phyloP scores from a whole-genome alignment of 1,140 invertebrate genomes.

The Bombyx mori region ASM3026992v2 NC_085129.1:12302001-12302500 shows the following conservation, averaged over 20 bases:
- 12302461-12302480: not conserved
- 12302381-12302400: slow-evolving; percentile 38
- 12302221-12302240: too few relatives aligned
- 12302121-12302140: not conserved
- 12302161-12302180: too few relatives aligned
- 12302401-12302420: slow-evolving; percentile 32
- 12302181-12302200: slow-evolving; percentile 9
- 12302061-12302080: slow-evolving; percentile 5
- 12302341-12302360: too few relatives aligned
- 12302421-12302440: slow-evolving; percentile 24
- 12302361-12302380: slow-evolving; percentile 22
- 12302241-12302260: slow-evolving; percentile 3
- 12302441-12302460: slow-evolving; percentile 35
- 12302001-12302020: too few relatives aligned
- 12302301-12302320: slow-evolving; percentile 7
- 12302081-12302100: slow-evolving; percentile 3
- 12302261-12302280: slow-evolving; percentile 5
- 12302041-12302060: slow-evolving; percentile 1
- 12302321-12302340: not conserved
- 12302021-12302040: too few relatives aligned
- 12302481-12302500: not conserved
- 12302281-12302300: not conserved
- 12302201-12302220: too few relatives aligned
- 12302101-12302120: slow-evolving; percentile 3
- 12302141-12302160: slow-evolving; percentile 1